A percentile compares a stretch with the other conserved stretches of the same genome.
phyloP scores from a whole-genome alignment of 2,113 vertebrate genomes.

The Sialia sialis region DNA sequence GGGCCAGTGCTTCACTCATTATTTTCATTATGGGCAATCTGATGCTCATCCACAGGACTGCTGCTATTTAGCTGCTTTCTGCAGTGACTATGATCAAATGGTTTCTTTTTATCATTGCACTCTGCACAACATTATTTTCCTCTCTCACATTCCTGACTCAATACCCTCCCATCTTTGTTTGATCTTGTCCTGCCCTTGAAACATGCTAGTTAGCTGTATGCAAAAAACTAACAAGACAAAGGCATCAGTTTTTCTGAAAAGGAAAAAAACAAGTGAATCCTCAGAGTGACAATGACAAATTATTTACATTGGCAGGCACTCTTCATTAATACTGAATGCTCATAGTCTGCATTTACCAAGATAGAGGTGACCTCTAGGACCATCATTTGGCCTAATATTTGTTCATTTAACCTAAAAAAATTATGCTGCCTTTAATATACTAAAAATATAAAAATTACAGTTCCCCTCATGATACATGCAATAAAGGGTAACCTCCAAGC shows the following conservation, averaged over 20 bases:
- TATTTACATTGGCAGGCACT: neutral
- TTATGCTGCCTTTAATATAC: neutral
- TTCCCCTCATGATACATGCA: neutral
- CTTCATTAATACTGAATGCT: neutral
- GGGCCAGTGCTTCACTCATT: neutral
- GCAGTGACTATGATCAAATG: neutral
- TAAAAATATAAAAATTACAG: neutral
- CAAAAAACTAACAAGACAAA: conserved; percentile 10
- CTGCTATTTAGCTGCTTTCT: neutral
- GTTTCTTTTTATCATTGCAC: neutral
- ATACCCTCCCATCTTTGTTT: neutral
- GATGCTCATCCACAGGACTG: neutral
- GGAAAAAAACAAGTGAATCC: neutral
- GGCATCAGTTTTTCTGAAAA: neutral
- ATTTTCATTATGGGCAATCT: neutral
- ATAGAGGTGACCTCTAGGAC: neutral
- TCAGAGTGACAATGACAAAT: neutral
- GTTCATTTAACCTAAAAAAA: neutral
- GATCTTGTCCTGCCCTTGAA: conserved; percentile 44
- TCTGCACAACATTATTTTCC: neutral
- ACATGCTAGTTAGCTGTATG: neutral
- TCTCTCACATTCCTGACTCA: neutral
- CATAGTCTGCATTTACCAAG: neutral
- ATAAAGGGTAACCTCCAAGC: neutral
- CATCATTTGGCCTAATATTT: neutral